Percentiles rank a stretch among this genome's conserved stretches.
These are phyloP conservation scores for Triplophysa siluroides DNA, from an alignment of 2,113 vertebrate genomes.

Conservation along the genomic window DNA sequence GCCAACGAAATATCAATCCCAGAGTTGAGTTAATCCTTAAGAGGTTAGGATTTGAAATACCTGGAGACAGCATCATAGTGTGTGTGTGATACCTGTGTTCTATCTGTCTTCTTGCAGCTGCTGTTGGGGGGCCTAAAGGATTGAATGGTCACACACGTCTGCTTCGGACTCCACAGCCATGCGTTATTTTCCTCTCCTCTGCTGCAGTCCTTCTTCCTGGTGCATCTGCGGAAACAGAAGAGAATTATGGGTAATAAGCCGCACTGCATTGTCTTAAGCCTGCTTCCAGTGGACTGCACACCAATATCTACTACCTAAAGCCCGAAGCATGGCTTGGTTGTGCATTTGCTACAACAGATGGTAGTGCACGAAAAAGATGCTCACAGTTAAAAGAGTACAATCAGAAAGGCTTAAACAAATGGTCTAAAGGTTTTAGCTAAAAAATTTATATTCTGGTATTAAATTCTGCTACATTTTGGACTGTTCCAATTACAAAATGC, in stretches of 20 bases:
- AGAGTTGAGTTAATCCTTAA: constrained; percentile 18
- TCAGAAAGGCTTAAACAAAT: too few relatives aligned
- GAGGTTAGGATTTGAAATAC: constrained; percentile 28
- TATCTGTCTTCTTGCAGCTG: constrained; percentile 77
- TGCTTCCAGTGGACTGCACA: background rate
- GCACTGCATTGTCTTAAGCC: background rate
- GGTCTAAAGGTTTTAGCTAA: too few relatives aligned
- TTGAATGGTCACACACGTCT: constrained; percentile 79
- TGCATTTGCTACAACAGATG: too few relatives aligned
- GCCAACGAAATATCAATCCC: constrained; percentile 20
- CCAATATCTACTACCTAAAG: background rate
- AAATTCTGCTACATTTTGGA: background rate
- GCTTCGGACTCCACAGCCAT: constrained; percentile 90
- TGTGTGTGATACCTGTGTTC: background rate
- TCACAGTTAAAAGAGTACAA: too few relatives aligned
- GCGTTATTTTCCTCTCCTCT: constrained; percentile 74
- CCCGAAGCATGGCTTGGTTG: too few relatives aligned
- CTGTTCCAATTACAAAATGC: background rate
- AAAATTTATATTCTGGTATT: background rate
- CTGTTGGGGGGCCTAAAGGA: constrained; percentile 81
- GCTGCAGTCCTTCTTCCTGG: constrained; percentile 78
- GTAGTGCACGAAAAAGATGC: too few relatives aligned
- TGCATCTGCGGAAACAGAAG: constrained; percentile 75
- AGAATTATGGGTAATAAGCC: background rate
- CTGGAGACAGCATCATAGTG: background rate